These are phyloP conservation scores for Altica lythri DNA, from an alignment of 2,888 invertebrate species.

Conservation along the genomic window DNA sequence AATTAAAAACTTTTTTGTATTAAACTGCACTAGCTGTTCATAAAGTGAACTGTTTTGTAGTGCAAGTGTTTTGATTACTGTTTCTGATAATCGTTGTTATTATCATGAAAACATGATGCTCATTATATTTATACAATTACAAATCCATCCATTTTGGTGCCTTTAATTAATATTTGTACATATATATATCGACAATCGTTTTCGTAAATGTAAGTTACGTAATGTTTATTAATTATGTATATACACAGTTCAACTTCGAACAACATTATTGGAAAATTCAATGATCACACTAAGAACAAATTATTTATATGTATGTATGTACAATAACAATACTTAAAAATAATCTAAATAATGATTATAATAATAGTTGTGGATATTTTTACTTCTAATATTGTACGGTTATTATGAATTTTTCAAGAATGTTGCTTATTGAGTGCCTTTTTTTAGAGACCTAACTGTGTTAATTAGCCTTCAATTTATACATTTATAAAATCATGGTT, in stretches of 20 bases:
- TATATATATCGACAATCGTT: slow-evolving; percentile 51
- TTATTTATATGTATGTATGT: no score
- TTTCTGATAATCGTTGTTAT: slow-evolving; percentile 44
- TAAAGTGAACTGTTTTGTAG: slow-evolving; percentile 35
- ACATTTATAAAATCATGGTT: slow-evolving; percentile 29
- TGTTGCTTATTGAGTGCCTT: slow-evolving; percentile 50
- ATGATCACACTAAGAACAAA: no score
- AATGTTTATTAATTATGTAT: slow-evolving; percentile 36
- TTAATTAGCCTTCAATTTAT: slow-evolving; percentile 33
- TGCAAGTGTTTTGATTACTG: slow-evolving; percentile 38
- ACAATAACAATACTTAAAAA: background rate
- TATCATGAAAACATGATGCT: slow-evolving; percentile 52
- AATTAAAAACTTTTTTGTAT: slow-evolving; percentile 34
- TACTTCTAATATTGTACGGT: no score
- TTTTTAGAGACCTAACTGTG: slow-evolving; percentile 35
- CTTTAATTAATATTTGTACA: slow-evolving; percentile 51
- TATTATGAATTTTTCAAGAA: slow-evolving; percentile 30
- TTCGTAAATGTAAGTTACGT: slow-evolving; percentile 37
- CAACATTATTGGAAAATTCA: no score
- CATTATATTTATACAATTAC: slow-evolving; percentile 43
- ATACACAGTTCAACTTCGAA: slow-evolving; percentile 15
- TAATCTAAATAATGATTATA: background rate
- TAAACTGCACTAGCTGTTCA: slow-evolving; percentile 41
- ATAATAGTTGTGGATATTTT: no score
- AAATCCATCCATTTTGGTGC: slow-evolving; percentile 59